These are phyloP conservation scores for Sialis lutaria DNA, from an alignment of 2,888 invertebrate species.

Conservation along the genomic window DNA sequence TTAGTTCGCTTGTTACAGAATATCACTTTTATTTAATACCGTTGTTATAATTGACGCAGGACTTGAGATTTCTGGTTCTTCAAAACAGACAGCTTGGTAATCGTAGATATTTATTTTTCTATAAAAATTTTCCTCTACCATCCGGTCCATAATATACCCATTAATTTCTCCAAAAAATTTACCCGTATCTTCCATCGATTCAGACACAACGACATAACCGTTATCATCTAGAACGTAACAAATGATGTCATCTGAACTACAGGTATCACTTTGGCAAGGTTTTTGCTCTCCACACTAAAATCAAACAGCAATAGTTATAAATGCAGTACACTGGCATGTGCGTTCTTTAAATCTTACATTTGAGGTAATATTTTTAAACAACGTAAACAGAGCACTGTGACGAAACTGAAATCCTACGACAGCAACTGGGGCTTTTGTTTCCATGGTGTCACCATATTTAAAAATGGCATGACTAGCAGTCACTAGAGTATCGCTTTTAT, in stretches of 20 bases:
- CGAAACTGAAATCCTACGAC: conserved; percentile 67
- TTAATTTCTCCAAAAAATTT: conserved; percentile 70
- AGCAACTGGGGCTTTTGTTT: conserved; percentile 40
- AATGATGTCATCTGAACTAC: conserved; percentile 47
- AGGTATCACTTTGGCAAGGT: conserved; percentile 33
- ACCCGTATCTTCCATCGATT: conserved; percentile 55
- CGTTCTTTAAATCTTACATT: conserved; percentile 33
- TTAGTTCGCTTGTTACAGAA: conserved; percentile 2
- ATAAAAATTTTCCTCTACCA: conserved; percentile 60
- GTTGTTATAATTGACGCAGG: conserved; percentile 20
- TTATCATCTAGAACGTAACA: conserved; percentile 82
- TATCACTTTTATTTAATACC: conserved; percentile 12
- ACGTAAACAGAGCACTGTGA: conserved; percentile 53
- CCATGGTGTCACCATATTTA: conserved; percentile 28
- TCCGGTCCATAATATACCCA: conserved; percentile 49
- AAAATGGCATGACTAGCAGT: conserved; percentile 79
- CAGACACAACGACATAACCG: conserved; percentile 70
- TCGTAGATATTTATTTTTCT: conserved; percentile 60
- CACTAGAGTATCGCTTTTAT: conserved; percentile 43
- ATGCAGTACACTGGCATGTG: conserved; percentile 5
- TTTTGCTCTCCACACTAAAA: conserved; percentile 23
- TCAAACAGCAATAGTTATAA: conserved; percentile 6
- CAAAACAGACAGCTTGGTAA: conserved; percentile 80
- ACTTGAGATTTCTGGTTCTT: conserved; percentile 40
- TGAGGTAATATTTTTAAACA: conserved; percentile 66